Percentiles rank a stretch among this genome's conserved stretches.
phyloP scores from a whole-genome alignment of 2,113 vertebrate genomes.

The Pluvianellus socialis region DNA sequence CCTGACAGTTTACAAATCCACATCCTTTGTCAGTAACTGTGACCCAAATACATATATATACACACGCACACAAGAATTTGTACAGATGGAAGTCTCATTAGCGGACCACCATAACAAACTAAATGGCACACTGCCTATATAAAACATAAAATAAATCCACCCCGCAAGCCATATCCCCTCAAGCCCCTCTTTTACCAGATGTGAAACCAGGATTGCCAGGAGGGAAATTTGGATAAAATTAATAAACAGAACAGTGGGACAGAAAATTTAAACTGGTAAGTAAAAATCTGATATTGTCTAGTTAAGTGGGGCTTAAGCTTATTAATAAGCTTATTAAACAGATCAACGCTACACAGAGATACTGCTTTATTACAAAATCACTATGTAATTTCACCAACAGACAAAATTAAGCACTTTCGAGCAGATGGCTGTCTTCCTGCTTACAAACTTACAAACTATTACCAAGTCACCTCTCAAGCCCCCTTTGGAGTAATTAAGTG shows the following conservation, averaged over 20 bases:
- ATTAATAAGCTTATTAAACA: background rate
- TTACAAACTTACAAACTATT: background rate
- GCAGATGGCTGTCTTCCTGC: background rate
- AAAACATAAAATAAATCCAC: background rate
- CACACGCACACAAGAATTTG: background rate
- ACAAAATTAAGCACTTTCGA: background rate
- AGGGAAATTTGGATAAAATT: background rate
- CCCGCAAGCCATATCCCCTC: accelerated
- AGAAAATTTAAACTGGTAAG: background rate
- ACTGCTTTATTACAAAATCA: background rate
- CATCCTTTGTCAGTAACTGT: background rate
- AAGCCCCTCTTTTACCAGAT: background rate
- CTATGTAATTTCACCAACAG: background rate
- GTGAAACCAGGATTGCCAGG: background rate
- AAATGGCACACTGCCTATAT: background rate
- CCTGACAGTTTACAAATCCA: background rate
- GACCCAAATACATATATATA: background rate
- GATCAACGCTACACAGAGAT: background rate
- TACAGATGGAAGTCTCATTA: slow-evolving; percentile 1
- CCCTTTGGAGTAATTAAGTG: background rate
- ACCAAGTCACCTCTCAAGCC: background rate
- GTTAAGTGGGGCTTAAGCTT: background rate
- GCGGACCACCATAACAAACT: background rate
- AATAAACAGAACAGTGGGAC: background rate
- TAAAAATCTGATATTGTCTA: background rate